Percentiles rank a stretch among this genome's conserved stretches.
Evolutionary conservation across 2,888 invertebrate species (phyloP).

Genomic region (Apamea anceps): DNA sequence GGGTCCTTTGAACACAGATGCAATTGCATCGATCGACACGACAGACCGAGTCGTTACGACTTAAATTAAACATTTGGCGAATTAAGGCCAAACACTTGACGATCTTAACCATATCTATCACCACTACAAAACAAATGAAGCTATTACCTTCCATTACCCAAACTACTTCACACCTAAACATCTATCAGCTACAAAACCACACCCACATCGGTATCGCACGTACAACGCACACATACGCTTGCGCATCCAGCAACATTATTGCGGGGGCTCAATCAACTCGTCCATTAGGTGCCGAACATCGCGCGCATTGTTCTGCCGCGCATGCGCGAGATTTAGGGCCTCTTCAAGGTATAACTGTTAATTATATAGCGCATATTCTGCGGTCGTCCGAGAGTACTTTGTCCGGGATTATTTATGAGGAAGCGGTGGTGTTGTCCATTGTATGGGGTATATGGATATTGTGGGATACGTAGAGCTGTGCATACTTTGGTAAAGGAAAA

Average conservation of each 20-base stretch:
- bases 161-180: conserved; percentile 33
- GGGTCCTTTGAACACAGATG: too few species aligned
- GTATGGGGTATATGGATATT: conserved; percentile 37
- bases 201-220: conserved; percentile 43
- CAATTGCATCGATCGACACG: not conserved
- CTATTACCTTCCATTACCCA: conserved; percentile 21
- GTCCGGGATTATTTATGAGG: conserved; percentile 81
- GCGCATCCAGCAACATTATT: conserved; percentile 75
- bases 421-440: conserved; percentile 73
- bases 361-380: conserved; percentile 84
- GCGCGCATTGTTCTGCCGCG: conserved; percentile 82
- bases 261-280: conserved; percentile 79
- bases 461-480: not conserved
- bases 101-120: not conserved
- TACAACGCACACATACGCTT: conserved; percentile 58
- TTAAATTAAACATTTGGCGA: not conserved
- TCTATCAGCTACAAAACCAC: conserved; percentile 39
- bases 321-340: conserved; percentile 84
- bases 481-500: not conserved
- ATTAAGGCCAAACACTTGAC: not conserved
- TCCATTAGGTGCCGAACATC: conserved; percentile 84
- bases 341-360: conserved; percentile 86
- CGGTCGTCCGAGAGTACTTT: conserved; percentile 80
- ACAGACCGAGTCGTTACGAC: not conserved
- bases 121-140: conserved; percentile 32